Conservation (phyloP, 1,140 invertebrate genomes). For the Agrilus planipennis region DNA sequence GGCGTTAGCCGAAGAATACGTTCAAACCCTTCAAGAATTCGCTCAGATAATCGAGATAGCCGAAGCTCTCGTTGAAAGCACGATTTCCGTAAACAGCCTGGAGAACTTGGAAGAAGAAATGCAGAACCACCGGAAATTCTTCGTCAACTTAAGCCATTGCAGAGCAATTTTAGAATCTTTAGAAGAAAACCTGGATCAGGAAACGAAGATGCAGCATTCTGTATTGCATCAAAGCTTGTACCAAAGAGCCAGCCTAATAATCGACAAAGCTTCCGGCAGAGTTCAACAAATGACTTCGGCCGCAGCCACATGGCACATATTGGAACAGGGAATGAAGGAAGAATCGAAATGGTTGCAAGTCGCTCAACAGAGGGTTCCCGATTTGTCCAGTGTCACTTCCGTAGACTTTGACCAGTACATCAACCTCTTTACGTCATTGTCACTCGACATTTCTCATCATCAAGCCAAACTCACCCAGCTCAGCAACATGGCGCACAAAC, state of each 20-base stretch:
- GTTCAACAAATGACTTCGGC: constrained; percentile 72
- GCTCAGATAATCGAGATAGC: constrained; percentile 71
- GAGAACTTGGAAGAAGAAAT: constrained; percentile 75
- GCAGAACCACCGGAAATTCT: constrained; percentile 79
- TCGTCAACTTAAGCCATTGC: constrained; percentile 76
- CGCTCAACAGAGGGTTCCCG: constrained; percentile 66
- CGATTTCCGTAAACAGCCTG: constrained; percentile 58
- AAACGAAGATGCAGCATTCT: constrained; percentile 60
- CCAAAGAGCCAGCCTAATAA: constrained; percentile 53
- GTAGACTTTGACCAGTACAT: constrained; percentile 74
- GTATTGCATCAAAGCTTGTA: constrained; percentile 65
- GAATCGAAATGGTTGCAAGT: constrained; percentile 70
- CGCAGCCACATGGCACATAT: constrained; percentile 65
- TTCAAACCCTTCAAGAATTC: constrained; percentile 74
- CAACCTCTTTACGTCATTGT: constrained; percentile 66
- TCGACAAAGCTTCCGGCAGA: constrained; percentile 65
- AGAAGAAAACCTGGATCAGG: constrained; percentile 67
- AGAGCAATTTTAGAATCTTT: constrained; percentile 70
- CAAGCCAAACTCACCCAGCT: constrained; percentile 62
- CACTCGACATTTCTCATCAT: constrained; percentile 62
- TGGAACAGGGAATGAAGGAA: constrained; percentile 70
- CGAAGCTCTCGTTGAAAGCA: constrained; percentile 60
- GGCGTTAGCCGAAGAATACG: constrained; percentile 69
- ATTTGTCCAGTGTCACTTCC: constrained; percentile 62
- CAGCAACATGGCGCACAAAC: constrained; percentile 53